phyloP scores from a whole-genome alignment of 2,888 invertebrate species.

The Sesamia inferens region DNA sequence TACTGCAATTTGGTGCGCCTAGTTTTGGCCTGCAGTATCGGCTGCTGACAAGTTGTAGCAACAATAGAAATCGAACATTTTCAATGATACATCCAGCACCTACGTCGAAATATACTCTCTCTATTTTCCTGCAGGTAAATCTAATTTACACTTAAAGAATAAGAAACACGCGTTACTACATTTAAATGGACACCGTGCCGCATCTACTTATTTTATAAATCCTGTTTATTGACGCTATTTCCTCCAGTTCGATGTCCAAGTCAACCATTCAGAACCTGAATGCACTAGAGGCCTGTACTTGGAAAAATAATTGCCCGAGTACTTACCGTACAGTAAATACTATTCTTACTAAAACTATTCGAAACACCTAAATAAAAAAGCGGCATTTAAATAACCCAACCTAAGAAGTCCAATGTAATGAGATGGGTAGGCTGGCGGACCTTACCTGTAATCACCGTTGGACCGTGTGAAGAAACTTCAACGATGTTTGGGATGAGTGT shows the following conservation, averaged over 20 bases:
- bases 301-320: constrained; percentile 76
- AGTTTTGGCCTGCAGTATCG: background rate
- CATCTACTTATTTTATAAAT: constrained; percentile 45
- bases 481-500: constrained; percentile 29
- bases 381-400: constrained; percentile 61
- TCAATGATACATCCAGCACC: background rate
- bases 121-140: constrained; percentile 2
- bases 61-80: background rate
- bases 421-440: constrained; percentile 55
- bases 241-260: constrained; percentile 66
- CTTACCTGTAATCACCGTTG: constrained; percentile 47
- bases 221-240: constrained; percentile 61
- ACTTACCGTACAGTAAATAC: constrained; percentile 69
- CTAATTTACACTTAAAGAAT: background rate
- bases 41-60: background rate
- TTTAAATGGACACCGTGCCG: constrained; percentile 31
- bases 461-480: constrained; percentile 55
- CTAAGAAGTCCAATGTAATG: constrained; percentile 57
- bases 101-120: background rate
- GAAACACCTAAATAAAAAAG: constrained; percentile 67
- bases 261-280: constrained; percentile 69
- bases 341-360: constrained; percentile 67
- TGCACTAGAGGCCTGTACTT: constrained; percentile 70
- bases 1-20: constrained; percentile 22
- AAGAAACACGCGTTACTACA: background rate